These are phyloP conservation scores for Hydrophis major DNA, from an alignment of 2,797 vertebrate species.

Conservation along the genomic window DNA sequence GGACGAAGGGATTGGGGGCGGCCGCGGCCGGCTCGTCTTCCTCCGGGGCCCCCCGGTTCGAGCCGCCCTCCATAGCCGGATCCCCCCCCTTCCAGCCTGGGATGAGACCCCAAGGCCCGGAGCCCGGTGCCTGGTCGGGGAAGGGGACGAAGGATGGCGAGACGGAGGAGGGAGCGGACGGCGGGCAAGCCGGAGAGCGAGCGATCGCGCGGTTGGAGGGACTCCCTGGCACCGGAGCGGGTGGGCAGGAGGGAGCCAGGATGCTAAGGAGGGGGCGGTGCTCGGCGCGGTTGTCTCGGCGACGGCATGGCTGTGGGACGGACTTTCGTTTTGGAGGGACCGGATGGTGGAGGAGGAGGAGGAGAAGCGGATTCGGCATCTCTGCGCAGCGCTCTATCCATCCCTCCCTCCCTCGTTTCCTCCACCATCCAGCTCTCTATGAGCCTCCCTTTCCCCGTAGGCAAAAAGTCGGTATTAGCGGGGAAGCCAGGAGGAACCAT, in stretches of 20 bases:
- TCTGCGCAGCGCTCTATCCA: not conserved
- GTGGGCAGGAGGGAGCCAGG: not conserved
- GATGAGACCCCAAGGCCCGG: slow-evolving; percentile 7
- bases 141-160: not conserved
- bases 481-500: not conserved
- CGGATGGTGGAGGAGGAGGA: not conserved
- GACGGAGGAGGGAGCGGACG: not conserved
- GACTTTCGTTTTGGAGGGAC: slow-evolving; percentile 19
- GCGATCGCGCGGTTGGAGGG: not conserved
- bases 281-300: slow-evolving; percentile 22
- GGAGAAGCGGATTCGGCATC: not conserved
- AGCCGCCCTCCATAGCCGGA: slow-evolving; percentile 24
- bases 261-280: not conserved
- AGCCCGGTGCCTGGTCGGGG: not conserved
- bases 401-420: no score
- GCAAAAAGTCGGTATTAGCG: no score
- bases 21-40: not conserved
- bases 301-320: slow-evolving; percentile 1
- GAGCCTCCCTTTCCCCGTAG: not conserved
- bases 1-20: slow-evolving; percentile 25
- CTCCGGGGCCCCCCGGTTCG: not conserved
- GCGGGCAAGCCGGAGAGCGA: not conserved
- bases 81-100: slow-evolving; percentile 27
- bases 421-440: not conserved
- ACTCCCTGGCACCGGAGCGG: slow-evolving; percentile 14